Evolutionary conservation across 2,113 vertebrate genomes (phyloP), one percentile per base, ranked within the genome.

Genomic region (Ceyx margarethae): DNA sequence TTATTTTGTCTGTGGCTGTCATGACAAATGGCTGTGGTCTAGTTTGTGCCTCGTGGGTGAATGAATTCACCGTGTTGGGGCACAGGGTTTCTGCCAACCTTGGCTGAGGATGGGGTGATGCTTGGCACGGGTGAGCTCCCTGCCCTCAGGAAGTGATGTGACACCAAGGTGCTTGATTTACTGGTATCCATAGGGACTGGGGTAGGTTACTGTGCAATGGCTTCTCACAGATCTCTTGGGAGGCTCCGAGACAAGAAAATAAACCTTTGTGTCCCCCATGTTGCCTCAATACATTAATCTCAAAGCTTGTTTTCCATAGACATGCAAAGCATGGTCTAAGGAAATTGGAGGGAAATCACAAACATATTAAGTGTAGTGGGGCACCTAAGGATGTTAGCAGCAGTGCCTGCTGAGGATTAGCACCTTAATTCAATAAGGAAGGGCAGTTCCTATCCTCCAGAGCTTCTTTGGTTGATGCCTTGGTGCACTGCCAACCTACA

Each of bases 101-200:
- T 81, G 87, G 86, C 73, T 4, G 0, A 6, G 85, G 62, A 72
- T 7, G n/a, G 53, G 58, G 74, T 3, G 14, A 60, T 13, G 68
- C 81, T 4, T 31, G 66, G 50, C 3, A 71, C 33, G 74, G 80
- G 61, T 0, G 3, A 85, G 17, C 60, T 91, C 58, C 12, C 61
- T 40, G 84, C 58, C 69, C 4, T n/a, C 93, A 88, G 94, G 93
- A 93, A 93, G 69, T 0, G 4, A 0, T 3, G 25, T 82, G 83
- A 71, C 91, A 90, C 73, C 29, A 2, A 65, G 61, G 48, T 5
- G 1, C 85, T 83, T 94, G 92, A 96, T 93, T 95, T 94, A 95
- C 73, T 53, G 90, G 40, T 81, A 72, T 68, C 93, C 12, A 0
- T 19, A 51, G 53, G 82, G 48, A 5, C 72, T 51, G 51, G n/a